Evolutionary conservation across 2,888 invertebrate species (phyloP), one percentile per base, ranked within the genome.

Genomic region (Ametastegia equiseti): DNA sequence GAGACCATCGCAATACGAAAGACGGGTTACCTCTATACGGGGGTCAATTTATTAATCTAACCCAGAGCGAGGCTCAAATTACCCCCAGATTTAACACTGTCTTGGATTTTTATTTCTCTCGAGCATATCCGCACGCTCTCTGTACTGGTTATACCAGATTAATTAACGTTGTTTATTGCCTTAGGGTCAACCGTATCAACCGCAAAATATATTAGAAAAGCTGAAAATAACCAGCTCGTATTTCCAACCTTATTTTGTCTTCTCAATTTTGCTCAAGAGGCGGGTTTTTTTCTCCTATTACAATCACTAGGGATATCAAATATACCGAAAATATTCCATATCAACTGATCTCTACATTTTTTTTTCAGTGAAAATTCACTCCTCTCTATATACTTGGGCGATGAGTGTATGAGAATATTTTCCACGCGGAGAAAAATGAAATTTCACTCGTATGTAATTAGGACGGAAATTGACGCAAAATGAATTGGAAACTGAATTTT

Each of bases 31-130:
- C 54, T 73, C 33, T 50, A n/a, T 5, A 54, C n/a, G 54, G 30
- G 54, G 54, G 75, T 75, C 50, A 54, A 75, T 45, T 75, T 75
- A 36, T 54, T 33, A 54, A 75, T 75, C 50, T 75, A 75, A 75
- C 54, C 54, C 75, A 36, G 36, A 9, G 50, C 30, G 50, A 19
- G 36, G 54, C 75, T 75, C 75, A 75, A 75, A 75, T 75, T 54
- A 33, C 75, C n/a, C 15, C 75, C 33, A 36, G 75, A 50, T 75
- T 75, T 54, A 54, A 75, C 54, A 54, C 30, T 33, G 45, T 54
- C 36, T 19, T 5, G 33, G 19, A 75, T 54, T 54, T 23, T 54
- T 54, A 54, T 54, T 54, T 2, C 23, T 54, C 54, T 3, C 9
- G 54, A 54, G 11, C 23, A 54, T 54, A 30, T 63, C n/a, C 33